Percentiles rank a stretch among this genome's conserved stretches.
Evolutionary conservation across 2,797 vertebrate species (phyloP).

Genomic region (Protonibea diacanthus): DNA sequence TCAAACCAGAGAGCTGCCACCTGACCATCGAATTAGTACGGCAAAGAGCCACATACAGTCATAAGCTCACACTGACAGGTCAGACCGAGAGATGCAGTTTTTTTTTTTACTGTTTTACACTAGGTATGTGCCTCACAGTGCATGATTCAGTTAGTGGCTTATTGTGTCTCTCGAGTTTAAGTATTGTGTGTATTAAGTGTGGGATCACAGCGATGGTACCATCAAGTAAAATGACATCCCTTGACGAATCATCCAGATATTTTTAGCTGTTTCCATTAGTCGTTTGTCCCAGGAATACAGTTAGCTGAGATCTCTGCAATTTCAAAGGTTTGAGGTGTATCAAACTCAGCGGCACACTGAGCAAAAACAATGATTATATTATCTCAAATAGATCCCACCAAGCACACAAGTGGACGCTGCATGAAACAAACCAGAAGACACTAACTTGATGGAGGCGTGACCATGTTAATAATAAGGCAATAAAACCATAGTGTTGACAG

Average conservation of each 20-base stretch:
- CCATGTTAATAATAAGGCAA: conserved; percentile 47
- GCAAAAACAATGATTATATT: not conserved
- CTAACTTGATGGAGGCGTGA: not conserved
- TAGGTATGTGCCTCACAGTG: not conserved
- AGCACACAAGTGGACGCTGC: not conserved
- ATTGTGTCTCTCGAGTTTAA: not conserved
- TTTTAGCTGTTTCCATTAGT: conserved; percentile 49
- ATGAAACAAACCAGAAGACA: conserved; percentile 2
- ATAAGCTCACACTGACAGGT: not conserved
- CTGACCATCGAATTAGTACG: conserved; percentile 1
- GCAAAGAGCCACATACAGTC: not conserved
- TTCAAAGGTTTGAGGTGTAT: conserved; percentile 48
- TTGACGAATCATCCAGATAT: conserved; percentile 36
- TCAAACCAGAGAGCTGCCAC: conserved; percentile 43
- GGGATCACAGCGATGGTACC: conserved; percentile 2
- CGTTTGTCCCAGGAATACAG: conserved; percentile 26
- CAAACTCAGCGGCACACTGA: not conserved
- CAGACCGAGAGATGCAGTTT: not conserved
- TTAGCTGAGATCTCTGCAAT: conserved; percentile 10
- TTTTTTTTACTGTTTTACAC: not conserved
- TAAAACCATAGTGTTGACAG: conserved; percentile 48
- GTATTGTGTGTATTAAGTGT: conserved; percentile 14
- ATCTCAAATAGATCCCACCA: conserved; percentile 4
- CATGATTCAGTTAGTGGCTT: not conserved
- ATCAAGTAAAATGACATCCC: conserved; percentile 20